Base-by-base conservation (phyloP, 1,140 invertebrate genomes). In the Campoletis sonorensis region DNA sequence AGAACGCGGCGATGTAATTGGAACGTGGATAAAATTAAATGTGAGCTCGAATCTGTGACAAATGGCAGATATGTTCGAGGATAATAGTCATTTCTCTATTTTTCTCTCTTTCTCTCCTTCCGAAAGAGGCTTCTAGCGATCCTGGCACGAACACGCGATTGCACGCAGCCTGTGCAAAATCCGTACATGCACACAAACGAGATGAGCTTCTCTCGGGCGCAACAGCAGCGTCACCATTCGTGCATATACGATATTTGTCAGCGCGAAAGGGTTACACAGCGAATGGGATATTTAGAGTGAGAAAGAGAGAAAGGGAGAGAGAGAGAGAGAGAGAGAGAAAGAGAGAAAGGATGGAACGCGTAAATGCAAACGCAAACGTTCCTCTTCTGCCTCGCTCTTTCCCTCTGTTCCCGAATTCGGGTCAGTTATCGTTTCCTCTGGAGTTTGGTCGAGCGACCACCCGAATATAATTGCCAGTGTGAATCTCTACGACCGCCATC, bases 341-440 rank as follows among this genome's bases (percentile, higher is more conserved):
- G 40, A 11, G 11, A 13, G 11, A 73, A 23, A 45, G 30, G 21
- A 2, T 10, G n/a, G 33, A 73, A 21, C 23, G 37, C 51, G 23
- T 79, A 89, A 89, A 90, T 86, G 86, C 84, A 82, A 85, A 86
- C 83, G 85, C 82, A 87, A 89, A 88, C 84, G 83, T 85, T 87
- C 81, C 81, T 84, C 85, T 85, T 23, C 26, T 64, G n/a, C 23
- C 61, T 27, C 61, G n/a, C 23, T 64, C 61, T 27, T 23, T 64
- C 4, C 37, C 64, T n/a, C n/a, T 54, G 30, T 70, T 49, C 64
- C 45, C 61, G 68, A 90, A 89, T 91, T 90, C 87, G 86, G 87
- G 83, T 86, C 88, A 87, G 87, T 90, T 89, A 91, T 90, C 86
- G 85, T 89, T 88, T 89, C 84, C 86, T 77, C 73, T 83, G 72